These are phyloP conservation scores for Brachyhypopomus occidentalis DNA, from an alignment of 2,113 vertebrate genomes.

Conservation along the genomic window DNA sequence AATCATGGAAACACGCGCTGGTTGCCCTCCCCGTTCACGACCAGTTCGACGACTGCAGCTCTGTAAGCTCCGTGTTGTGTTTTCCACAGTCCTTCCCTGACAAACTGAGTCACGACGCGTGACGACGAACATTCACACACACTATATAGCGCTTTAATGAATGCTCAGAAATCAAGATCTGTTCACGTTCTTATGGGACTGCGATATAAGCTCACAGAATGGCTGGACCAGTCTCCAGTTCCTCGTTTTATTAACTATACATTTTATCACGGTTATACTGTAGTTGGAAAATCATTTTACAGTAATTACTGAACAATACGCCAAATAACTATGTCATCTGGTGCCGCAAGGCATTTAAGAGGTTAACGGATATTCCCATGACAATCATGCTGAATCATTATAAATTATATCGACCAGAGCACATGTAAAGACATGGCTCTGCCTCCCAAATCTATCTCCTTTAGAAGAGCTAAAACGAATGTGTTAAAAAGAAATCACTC, in stretches of 20 bases:
- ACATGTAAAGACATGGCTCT: background rate
- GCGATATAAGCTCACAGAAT: background rate
- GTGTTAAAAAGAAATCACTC: no score
- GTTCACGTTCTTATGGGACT: background rate
- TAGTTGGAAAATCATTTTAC: no score
- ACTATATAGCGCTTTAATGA: background rate
- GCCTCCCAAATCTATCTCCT: background rate
- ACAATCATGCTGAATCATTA: background rate
- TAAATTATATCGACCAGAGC: background rate
- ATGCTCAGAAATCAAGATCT: background rate
- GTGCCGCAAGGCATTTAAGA: no score
- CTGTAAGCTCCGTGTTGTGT: conserved; percentile 1
- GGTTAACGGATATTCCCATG: no score
- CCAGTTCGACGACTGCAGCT: conserved; percentile 50
- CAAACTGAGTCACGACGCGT: conserved; percentile 8
- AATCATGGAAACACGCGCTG: conserved; percentile 39
- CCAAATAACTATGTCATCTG: no score
- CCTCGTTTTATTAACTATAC: no score
- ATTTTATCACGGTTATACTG: no score
- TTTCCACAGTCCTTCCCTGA: conserved; percentile 30
- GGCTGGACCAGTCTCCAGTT: background rate
- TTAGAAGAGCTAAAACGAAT: background rate
- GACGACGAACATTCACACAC: conserved; percentile 7
- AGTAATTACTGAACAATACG: no score
- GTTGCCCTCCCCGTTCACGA: conserved; percentile 27